A percentile compares a stretch with the other conserved stretches of the same genome.
Conservation (phyloP, 2,113 vertebrate genomes). For the Gnathonemus echidnorhynchus region DNA sequence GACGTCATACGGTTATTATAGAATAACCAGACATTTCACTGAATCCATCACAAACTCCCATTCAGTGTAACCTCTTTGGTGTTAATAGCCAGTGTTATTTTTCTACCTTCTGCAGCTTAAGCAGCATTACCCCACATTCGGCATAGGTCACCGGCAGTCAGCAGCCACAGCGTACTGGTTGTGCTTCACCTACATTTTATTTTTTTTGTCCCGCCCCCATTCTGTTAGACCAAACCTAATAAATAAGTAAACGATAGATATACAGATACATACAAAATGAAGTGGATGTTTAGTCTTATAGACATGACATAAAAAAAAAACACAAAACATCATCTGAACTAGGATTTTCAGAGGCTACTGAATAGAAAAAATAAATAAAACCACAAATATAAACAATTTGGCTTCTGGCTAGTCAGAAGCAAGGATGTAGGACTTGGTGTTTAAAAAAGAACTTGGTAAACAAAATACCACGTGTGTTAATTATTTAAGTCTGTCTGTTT, state of each 20-base stretch:
- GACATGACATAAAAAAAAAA: slow-evolving; percentile 9
- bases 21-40: background rate
- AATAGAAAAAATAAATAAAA: slow-evolving; percentile 43
- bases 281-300: slow-evolving; percentile 6
- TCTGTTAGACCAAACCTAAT: slow-evolving; percentile 50
- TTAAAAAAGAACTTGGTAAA: background rate
- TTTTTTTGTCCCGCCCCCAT: slow-evolving; percentile 35
- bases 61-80: background rate
- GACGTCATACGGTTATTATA: background rate
- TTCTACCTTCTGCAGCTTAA: background rate
- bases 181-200: slow-evolving; percentile 49
- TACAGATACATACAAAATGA: slow-evolving; percentile 13
- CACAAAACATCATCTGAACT: slow-evolving; percentile 31
- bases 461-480: background rate
- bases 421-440: slow-evolving; percentile 18
- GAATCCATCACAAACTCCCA: background rate
- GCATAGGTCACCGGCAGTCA: background rate
- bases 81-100: background rate
- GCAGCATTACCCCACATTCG: background rate
- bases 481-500: background rate
- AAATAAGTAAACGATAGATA: slow-evolving; percentile 45
- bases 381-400: slow-evolving; percentile 28
- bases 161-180: slow-evolving; percentile 27
- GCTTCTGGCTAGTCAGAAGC: background rate
- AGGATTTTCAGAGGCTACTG: slow-evolving; percentile 14